Evolutionary conservation across 1,140 invertebrate genomes (phyloP), one percentile per base, ranked within the genome.

Genomic region (Drosophila subpulchrella): DNA sequence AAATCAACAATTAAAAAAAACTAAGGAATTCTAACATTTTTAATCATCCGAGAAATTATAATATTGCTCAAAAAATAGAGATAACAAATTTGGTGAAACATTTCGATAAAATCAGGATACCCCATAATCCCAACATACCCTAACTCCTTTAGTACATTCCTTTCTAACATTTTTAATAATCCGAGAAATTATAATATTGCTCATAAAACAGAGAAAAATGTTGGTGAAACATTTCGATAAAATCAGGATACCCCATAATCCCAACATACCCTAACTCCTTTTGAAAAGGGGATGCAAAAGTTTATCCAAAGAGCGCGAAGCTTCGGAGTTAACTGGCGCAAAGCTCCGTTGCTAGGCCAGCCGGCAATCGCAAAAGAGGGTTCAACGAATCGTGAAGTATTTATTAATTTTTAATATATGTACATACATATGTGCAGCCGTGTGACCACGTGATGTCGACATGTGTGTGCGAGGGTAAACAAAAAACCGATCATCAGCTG

Each of bases 401-500:
- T 55, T 38, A 56, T 47, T 56, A 55, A 57, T 70, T 38, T 8
- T 15, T 6, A 11, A 53, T 42, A 17, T 39, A 13, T 39, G 13
- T 13, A 41, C 20, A 53, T n/a, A n/a, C 6, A 53, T 24, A 24
- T 17, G 20, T 48, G 34, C 44, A 41, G 13, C 47, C 27, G 41
- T 15, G 34, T 30, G n/a, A 15, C 24, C 65, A 68, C 63, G 65
- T n/a, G 60, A 46, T 41, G n/a, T 6, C 39, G 3, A 11, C 50
- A 60, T 55, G 55, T 51, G 41, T 42, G 47, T 44, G 53, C 42
- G 61, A 71, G 39, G 70, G 73, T 84, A 89, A 88, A 89, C 80
- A 83, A 81, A 86, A 71, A 82, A 56, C 34, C 50, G 60, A 86
- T 83, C 82, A 24, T 65, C 83, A 86, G 83, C 83, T 86, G 83